Base-by-base conservation (phyloP, 1,140 invertebrate species). In the Sipha flava region DNA sequence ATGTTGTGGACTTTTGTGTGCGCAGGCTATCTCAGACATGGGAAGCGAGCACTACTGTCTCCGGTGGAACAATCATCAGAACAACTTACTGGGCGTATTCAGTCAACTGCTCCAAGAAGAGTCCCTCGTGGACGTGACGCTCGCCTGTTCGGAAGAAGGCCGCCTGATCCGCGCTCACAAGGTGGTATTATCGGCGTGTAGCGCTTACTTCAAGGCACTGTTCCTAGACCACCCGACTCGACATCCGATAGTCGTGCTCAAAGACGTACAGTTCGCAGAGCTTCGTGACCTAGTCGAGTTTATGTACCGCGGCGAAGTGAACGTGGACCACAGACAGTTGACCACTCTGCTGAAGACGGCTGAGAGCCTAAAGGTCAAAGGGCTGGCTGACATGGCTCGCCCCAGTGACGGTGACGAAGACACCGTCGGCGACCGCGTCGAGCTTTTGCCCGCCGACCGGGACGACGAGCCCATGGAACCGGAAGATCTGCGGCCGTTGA, bases 271-370 rank as follows among this genome's bases (percentile, higher is more conserved):
- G 84, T 94, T 94, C 87, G 88, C 91, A 83, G 94, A 96, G 87
- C 89, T 96, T 85, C 90, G 93, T 85, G 95, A 93, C 82, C 91
- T 97, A 84, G 92, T 96, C 85, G 93, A 96, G 89, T 96, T 96
- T 90, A 97, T 97, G 94, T 96, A 97, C 90, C 93, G 94, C 86
- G 95, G 95, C 83, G 95, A 96, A 87, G 94, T 96, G 82, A 95
- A 94, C 90, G 94, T 96, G 82, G 93, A 95, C 86, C 94, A 96
- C 86, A 94, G 93, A 87, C 93, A 95, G 87, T 89, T 97, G 84
- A 93, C 93, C 83, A 92, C 93, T 82, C 90, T 97, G 83, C 90
- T 97, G 82, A 95, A 95, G 87, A 96, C 94, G 83, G 95, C 95
- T 82, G 94, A 96, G 88, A 95, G 94, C 85, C 90, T 97, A 54